These are phyloP conservation scores for Macaria liturata DNA, from an alignment of 2,888 invertebrate species.

Conservation along the genomic window DNA sequence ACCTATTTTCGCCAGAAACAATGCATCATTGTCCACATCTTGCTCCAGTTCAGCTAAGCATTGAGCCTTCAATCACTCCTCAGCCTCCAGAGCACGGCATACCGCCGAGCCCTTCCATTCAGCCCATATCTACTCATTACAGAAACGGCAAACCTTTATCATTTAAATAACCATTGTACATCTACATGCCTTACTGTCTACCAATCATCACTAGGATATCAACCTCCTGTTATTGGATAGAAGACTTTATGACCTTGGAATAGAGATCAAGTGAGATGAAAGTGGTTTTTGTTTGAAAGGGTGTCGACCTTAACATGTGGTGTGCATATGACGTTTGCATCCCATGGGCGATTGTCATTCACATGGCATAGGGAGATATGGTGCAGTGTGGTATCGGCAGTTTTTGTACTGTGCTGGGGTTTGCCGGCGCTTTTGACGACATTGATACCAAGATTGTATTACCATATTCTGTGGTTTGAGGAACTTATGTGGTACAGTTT, in stretches of 20 bases:
- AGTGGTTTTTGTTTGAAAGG: constrained; percentile 25
- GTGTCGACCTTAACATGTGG: constrained; percentile 43
- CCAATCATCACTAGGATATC: constrained; percentile 18
- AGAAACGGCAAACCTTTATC: constrained; percentile 38
- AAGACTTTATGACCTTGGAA: constrained; percentile 11
- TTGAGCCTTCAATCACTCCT: constrained; percentile 13
- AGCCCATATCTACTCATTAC: constrained; percentile 34
- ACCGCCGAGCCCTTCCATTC: constrained; percentile 28
- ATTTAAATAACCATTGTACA: constrained; percentile 51
- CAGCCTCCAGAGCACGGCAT: constrained; percentile 4
- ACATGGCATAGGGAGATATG: constrained; percentile 15
- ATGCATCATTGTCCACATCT: neutral
- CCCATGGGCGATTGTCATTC: constrained; percentile 34
- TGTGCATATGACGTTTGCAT: constrained; percentile 32
- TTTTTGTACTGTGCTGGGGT: constrained; percentile 17
- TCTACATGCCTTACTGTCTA: constrained; percentile 40
- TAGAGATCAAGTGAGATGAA: constrained; percentile 13
- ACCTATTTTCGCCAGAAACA: neutral
- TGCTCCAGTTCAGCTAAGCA: constrained; percentile 1
- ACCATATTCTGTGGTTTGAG: too few species aligned
- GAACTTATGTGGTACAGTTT: too few species aligned
- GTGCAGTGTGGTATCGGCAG: constrained; percentile 9
- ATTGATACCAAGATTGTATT: neutral
- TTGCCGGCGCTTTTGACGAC: constrained; percentile 16
- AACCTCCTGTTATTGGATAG: constrained; percentile 7